Evolutionary conservation across 2,888 invertebrate species (phyloP).

Genomic region (Alentia gelatinosa): DNA sequence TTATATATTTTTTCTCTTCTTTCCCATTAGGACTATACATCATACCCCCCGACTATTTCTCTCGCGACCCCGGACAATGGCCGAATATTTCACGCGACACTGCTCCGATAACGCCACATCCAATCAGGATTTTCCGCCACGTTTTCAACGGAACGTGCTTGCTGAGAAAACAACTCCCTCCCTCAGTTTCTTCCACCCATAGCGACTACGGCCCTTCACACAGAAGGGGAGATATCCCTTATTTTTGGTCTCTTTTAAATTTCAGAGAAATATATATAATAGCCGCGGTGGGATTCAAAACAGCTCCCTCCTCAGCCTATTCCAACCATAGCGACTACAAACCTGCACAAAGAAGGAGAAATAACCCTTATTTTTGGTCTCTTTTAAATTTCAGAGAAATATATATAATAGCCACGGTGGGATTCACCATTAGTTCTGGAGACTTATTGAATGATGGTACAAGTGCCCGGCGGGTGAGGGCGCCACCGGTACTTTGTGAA

Average conservation of each 20-base stretch:
- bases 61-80: not conserved
- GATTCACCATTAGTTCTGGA: not conserved
- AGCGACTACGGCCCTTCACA: no score
- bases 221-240: no score
- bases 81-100: not conserved
- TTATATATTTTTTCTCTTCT: conserved; percentile 1
- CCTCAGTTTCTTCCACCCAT: no score
- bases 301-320: no score
- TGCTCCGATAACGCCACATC: not conserved
- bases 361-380: no score
- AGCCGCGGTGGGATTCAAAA: no score
- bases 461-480: not conserved
- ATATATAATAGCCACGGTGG: not conserved
- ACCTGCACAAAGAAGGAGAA: no score
- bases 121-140: not conserved
- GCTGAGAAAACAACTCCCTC: not conserved
- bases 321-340: no score
- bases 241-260: no score
- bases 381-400: no score
- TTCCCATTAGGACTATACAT: not conserved
- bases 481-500: not conserved
- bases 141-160: not conserved
- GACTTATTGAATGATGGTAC: not conserved
- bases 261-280: no score
- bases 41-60: not conserved